Conservation (phyloP, 2,888 invertebrate species). For the Tipula vernalis region DNA sequence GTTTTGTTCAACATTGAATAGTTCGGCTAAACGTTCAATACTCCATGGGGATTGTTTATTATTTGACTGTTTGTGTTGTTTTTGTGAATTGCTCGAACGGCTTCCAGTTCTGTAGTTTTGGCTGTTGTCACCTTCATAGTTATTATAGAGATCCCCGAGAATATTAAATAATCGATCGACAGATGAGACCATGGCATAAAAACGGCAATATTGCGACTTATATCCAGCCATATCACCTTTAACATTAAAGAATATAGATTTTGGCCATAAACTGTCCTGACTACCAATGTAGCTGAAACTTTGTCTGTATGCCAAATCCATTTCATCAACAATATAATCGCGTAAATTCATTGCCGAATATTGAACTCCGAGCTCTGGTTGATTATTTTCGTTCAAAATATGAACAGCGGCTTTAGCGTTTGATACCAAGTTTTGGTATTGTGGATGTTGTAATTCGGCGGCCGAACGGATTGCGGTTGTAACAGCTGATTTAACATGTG, state of each 20-base stretch:
- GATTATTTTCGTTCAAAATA: background rate
- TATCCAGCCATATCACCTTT: constrained; percentile 30
- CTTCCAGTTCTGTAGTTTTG: background rate
- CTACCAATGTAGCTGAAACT: constrained; percentile 40
- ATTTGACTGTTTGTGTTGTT: background rate
- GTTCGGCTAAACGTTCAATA: constrained; percentile 23
- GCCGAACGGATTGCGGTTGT: constrained; percentile 46
- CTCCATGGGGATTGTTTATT: background rate
- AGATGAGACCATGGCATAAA: constrained; percentile 34
- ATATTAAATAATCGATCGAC: constrained; percentile 26
- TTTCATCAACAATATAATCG: constrained; percentile 32
- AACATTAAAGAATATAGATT: constrained; percentile 27
- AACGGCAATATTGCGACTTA: constrained; percentile 20
- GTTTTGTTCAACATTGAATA: constrained; percentile 41
- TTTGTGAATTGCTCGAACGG: too few relatives aligned
- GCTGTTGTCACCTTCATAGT: constrained; percentile 5
- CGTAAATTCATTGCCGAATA: constrained; percentile 37
- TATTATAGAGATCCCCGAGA: background rate
- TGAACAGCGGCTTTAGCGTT: constrained; percentile 23
- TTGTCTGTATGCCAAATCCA: constrained; percentile 35
- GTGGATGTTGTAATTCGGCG: constrained; percentile 37
- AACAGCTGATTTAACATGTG: constrained; percentile 51
- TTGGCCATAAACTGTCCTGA: constrained; percentile 43
- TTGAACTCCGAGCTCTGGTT: constrained; percentile 29
- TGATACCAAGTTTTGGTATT: constrained; percentile 35